Evolutionary conservation across 2,113 vertebrate species (phyloP).

Genomic region (Murina feae): DNA sequence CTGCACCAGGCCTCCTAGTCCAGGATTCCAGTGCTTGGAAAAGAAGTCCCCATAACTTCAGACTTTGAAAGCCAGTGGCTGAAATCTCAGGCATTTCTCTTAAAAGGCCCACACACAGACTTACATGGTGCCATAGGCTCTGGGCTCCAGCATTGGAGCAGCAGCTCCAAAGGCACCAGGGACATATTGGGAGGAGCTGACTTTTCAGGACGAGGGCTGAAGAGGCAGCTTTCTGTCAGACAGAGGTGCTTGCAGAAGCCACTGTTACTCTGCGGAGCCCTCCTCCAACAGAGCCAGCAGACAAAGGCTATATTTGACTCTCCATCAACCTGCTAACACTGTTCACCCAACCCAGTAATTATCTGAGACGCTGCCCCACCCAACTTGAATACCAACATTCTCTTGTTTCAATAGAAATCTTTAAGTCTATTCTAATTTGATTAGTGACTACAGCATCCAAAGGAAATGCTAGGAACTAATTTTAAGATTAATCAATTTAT

Average conservation of each 20-base stretch:
- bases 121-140: background rate
- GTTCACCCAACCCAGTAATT: background rate
- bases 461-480: background rate
- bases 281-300: background rate
- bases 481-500: background rate
- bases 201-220: background rate
- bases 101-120: background rate
- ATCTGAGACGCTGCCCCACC: background rate
- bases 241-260: background rate
- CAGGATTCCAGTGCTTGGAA: background rate
- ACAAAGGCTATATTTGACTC: background rate
- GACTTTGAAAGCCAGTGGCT: background rate
- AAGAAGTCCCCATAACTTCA: background rate
- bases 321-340: background rate
- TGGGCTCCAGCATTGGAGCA: background rate
- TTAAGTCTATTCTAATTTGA: background rate
- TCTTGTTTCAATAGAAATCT: constrained; percentile 21
- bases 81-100: background rate
- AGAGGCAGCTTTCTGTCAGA: background rate
- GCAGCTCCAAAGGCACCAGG: background rate
- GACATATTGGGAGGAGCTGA: background rate
- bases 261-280: background rate
- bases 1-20: background rate
- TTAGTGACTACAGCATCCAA: background rate
- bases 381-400: background rate